Conservation (phyloP, 2,888 invertebrate species). For the Lacanobia wlatinum region DNA sequence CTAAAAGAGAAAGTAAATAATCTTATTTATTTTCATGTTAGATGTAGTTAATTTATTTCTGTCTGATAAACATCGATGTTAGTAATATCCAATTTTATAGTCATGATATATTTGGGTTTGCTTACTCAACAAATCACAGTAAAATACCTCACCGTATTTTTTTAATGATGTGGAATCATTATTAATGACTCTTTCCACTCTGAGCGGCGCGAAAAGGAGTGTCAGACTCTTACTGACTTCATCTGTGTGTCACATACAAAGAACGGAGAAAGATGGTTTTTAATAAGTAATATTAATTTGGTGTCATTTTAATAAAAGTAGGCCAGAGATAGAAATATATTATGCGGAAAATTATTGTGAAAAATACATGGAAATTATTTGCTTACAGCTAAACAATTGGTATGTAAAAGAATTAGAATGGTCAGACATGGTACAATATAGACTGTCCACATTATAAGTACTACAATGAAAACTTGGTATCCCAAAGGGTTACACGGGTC, state of each 20-base stretch:
- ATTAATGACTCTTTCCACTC: no score
- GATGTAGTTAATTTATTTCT: conserved; percentile 52
- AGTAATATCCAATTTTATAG: conserved; percentile 41
- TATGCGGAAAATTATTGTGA: background rate
- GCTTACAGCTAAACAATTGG: background rate
- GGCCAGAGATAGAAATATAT: background rate
- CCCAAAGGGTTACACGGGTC: conserved; percentile 22
- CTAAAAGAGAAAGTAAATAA: conserved; percentile 40
- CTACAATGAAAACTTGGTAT: conserved; percentile 26
- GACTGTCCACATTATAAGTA: conserved; percentile 12
- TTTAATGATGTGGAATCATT: no score
- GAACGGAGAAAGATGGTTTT: background rate
- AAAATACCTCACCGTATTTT: background rate
- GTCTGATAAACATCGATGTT: conserved; percentile 52
- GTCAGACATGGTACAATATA: conserved; percentile 6
- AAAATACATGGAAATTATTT: background rate
- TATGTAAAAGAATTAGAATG: background rate
- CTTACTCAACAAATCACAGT: background rate
- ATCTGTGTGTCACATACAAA: background rate
- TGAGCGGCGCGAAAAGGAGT: no score
- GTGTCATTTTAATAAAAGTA: background rate
- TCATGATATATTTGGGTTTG: conserved; percentile 9
- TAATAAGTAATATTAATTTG: background rate
- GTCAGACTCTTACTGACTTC: no score
- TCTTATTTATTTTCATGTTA: conserved; percentile 46